These are phyloP conservation scores for Eilema caniola DNA, from an alignment of 2,888 invertebrate species.

Conservation along the genomic window DNA sequence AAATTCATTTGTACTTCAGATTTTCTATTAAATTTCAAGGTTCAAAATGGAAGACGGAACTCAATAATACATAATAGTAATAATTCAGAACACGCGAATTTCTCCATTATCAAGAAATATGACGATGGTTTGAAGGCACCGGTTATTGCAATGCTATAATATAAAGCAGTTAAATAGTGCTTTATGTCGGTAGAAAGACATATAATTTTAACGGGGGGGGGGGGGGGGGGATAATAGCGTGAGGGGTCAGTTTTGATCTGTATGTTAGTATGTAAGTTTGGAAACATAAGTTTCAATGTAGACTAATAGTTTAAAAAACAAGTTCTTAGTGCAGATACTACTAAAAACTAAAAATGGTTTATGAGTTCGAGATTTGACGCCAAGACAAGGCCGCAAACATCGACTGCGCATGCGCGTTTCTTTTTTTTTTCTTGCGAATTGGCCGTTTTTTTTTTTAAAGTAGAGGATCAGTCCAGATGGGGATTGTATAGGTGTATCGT, in stretches of 20 bases:
- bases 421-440: too few relatives aligned
- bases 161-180: conserved; percentile 16
- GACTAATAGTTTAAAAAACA: too few relatives aligned
- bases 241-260: neutral
- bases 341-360: too few relatives aligned
- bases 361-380: too few relatives aligned
- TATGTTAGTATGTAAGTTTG: neutral
- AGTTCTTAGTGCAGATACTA: too few relatives aligned
- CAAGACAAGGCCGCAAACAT: too few relatives aligned
- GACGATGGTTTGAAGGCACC: conserved; percentile 3
- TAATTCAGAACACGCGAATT: conserved; percentile 12
- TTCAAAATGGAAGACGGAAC: neutral
- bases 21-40: neutral
- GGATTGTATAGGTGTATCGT: too few relatives aligned
- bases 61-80: neutral
- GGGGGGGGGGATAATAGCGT: neutral
- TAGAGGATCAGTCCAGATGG: too few relatives aligned
- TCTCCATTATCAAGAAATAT: conserved; percentile 17
- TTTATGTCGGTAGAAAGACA: neutral
- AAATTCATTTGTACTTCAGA: neutral
- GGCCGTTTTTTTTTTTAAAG: too few relatives aligned
- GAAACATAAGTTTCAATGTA: neutral
- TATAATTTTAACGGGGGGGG: conserved; percentile 5
- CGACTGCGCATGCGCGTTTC: too few relatives aligned
- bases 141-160: conserved; percentile 6